Percentiles rank a stretch among this genome's conserved stretches.
Conservation (phyloP, 1,140 invertebrate genomes). For the Dendrolimus punctatus region DNA sequence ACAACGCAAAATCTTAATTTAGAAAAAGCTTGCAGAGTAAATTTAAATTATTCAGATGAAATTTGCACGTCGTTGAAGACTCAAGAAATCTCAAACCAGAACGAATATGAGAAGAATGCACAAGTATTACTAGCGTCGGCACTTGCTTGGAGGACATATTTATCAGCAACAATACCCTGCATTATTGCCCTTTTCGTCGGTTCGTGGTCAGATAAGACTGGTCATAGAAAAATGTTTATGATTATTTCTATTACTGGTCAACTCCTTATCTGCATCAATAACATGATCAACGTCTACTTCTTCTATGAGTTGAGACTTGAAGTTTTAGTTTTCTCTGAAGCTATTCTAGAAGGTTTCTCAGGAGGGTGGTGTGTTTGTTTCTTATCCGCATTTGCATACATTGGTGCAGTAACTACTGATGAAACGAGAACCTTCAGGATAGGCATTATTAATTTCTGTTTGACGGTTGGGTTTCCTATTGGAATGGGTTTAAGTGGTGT, state of each 20-base stretch:
- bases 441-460: constrained; percentile 70
- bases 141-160: constrained; percentile 38
- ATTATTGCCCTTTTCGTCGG: constrained; percentile 75
- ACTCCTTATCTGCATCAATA: constrained; percentile 47
- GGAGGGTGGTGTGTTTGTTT: constrained; percentile 70
- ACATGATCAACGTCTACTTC: constrained; percentile 68
- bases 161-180: constrained; percentile 65
- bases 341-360: constrained; percentile 62
- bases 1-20: constrained; percentile 49
- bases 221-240: constrained; percentile 71
- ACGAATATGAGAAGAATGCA: constrained; percentile 42
- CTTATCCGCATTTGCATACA: constrained; percentile 70
- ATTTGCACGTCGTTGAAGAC: constrained; percentile 43
- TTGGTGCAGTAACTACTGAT: constrained; percentile 70
- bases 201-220: constrained; percentile 71
- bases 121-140: constrained; percentile 39
- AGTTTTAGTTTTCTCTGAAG: constrained; percentile 61
- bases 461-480: constrained; percentile 63
- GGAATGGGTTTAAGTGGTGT: constrained; percentile 61
- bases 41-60: constrained; percentile 48
- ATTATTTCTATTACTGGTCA: constrained; percentile 50
- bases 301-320: constrained; percentile 63
- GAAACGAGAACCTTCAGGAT: constrained; percentile 71
- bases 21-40: constrained; percentile 57
- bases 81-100: constrained; percentile 34